Base-by-base conservation (phyloP, 2,888 invertebrate genomes). In the Lagria hirta region DNA sequence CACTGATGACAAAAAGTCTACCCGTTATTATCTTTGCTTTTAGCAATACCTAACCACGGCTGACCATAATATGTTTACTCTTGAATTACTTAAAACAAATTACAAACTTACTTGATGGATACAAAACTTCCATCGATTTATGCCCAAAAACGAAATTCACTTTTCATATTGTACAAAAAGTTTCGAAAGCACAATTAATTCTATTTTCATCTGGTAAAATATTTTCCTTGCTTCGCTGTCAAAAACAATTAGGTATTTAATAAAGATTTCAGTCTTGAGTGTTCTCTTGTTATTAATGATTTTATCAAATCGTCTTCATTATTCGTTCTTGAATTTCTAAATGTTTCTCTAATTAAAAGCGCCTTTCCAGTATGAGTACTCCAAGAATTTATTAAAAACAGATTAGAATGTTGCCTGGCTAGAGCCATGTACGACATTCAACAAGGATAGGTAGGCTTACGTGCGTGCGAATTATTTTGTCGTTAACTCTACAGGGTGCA, bases 241-340 rank as follows among this genome's bases (percentile, higher is more conserved):
- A 43, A 35, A 43, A 43, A 43, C 43, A 43, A 29, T 35, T 16
- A 28, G n/a, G 35, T 27, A 27, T 29, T 35, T 35, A 35, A 17
- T 21, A 17, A 24, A 24, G 24, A 35, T 29, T 35, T 21, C n/a
- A n/a, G n/a, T n/a, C n/a, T n/a, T n/a, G n/a, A n/a, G n/a, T n/a
- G n/a, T n/a, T n/a, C 23, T 37, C 23, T 21, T 26, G 36, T 44
- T 38, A 44, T 44, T 44, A 44, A 44, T 44, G 44, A 44, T 44
- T 44, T 44, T 38, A 35, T 43, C 43, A 35, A 35, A 29, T 35
- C 29, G 17, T 12, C 24, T n/a, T 14, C 18, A 24, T 27, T 27
- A 27, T 18, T 20, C 10, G 30, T 30, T 20, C 24, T 7, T 30
- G n/a, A 32, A 40, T 17, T 40, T 40, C 23, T 30, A 30, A 40